Conservation (phyloP, 2,888 invertebrate species). For the Penaeus monodon region DNA sequence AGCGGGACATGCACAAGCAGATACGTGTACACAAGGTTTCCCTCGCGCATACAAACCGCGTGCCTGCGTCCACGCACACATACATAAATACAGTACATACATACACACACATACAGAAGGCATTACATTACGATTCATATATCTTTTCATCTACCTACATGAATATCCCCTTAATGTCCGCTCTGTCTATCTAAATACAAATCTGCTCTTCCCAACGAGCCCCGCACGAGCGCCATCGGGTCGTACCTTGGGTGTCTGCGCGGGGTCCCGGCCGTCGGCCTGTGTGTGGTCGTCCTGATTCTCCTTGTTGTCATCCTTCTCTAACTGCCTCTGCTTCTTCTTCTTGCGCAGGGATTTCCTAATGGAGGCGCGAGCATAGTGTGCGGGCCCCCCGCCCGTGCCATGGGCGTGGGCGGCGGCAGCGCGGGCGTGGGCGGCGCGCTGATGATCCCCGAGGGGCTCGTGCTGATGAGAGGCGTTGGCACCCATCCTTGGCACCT, state of each 20-base stretch:
- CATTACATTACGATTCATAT: too few species aligned
- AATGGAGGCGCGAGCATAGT: conserved; percentile 40
- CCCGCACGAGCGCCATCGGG: too few species aligned
- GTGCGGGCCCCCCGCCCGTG: not conserved
- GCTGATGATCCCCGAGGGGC: conserved; percentile 46
- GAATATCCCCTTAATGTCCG: too few species aligned
- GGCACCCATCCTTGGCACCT: conserved; percentile 28
- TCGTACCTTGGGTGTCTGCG: conserved; percentile 30
- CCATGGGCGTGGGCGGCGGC: not conserved
- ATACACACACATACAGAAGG: too few species aligned
- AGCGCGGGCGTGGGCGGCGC: not conserved
- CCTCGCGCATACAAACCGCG: too few species aligned
- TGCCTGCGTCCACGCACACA: too few species aligned
- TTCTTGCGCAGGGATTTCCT: conserved; percentile 47
- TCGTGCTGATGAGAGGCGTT: conserved; percentile 42
- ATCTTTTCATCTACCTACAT: too few species aligned
- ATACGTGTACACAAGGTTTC: too few species aligned
- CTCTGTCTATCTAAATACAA: too few species aligned
- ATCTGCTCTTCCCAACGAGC: too few species aligned
- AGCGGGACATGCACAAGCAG: too few species aligned
- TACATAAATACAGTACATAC: too few species aligned
- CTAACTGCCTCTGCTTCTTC: conserved; percentile 29
- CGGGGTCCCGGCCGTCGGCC: not conserved
- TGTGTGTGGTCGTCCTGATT: conserved; percentile 24
- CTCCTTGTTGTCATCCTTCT: conserved; percentile 39